Evolutionary conservation across 1,140 invertebrate species (phyloP), one percentile per base, ranked within the genome.

Genomic region (Zophobas atratus): DNA sequence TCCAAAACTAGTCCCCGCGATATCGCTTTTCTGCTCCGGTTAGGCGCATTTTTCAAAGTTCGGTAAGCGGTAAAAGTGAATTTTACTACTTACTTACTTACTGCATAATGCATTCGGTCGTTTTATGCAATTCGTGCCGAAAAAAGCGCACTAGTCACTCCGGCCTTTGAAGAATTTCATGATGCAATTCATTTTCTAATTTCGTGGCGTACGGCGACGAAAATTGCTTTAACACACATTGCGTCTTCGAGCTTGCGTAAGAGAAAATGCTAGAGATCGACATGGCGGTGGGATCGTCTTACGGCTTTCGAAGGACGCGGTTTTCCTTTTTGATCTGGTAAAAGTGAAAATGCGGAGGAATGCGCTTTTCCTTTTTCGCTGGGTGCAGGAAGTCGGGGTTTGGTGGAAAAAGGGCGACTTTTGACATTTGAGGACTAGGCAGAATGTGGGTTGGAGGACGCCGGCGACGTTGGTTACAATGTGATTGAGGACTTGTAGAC

Each of bases 121-220:
- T 51, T 51, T 51, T 51, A 51, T 51, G 49, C 20, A 51, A 51
- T 51, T 51, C 6, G n/a, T 51, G 6, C n/a, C 2, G 20, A 20
- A 20, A 20, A 20, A 20, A 2, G 20, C 20, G 2, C 2, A 53
- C 49, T 53, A 32, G 32, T 63, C 57, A 63, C 57, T 63, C 43
- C 33, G 57, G 57, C 57, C 38, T 20, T 43, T 6, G 43, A 33
- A 67, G 35, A 63, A n/a, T 53, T 74, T 39, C 4, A 74, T 74
- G 71, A 74, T 32, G 71, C 71, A 74, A 74, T 74, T 55, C 36
- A 57, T 74, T 74, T 74, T 74, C 71, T 74, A 74, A 74, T 74
- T 74, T 74, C 71, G 41, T 74, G 60, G 20, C 60, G 33, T 67
- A 43, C 6, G 38, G 41, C 39, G 41, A 67, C 43, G 60, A 67